Evolutionary conservation across 1,140 invertebrate species (phyloP), one percentile per base, ranked within the genome.

Genomic region (Brachionus asplanchnoidis): DNA sequence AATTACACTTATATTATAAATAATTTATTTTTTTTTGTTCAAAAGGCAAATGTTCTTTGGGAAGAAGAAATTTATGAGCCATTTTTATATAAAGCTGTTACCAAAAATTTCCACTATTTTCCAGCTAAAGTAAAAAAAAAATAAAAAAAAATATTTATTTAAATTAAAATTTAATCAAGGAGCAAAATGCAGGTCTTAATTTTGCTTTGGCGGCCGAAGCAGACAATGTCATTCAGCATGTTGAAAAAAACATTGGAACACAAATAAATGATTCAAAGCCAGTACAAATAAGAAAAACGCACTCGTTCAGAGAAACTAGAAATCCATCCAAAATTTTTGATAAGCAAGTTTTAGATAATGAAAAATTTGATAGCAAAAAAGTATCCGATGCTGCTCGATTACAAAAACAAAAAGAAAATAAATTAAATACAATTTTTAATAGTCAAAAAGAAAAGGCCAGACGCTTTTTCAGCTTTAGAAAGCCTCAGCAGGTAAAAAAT

Each of bases 101-200:
- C 17, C 3, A 50, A 46, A 50, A 77, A 77, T 50, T 77, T 77
- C 50, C 73, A 77, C 50, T 77, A 50, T 77, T 77, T 77, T 50
- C 73, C 73, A 26, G 73, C 73, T 26, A 26, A 77, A 12, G 73
- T 77, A 50, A 32, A 14, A 23, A 50, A 32, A 14, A 23, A 65
- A 60, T 60, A 26, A 26, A 66, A 11, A 26, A 66, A 5, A 11
- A 9, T 66, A 36, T 73, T 73, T 9, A 12, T n/a, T 40, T 12
- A 4, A 73, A 73, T 17, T 36, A 23, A 8, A 66, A 44, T 44
- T 75, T 20, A 11, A 6, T 9, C 1, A 14, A 77, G 73, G 73
- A 77, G 6, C 20, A 28, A 50, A 77, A 77, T 46, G 73, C 44
- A 26, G 73, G 73, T 12, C n/a, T 77, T 28, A 77, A 77, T 50